These are phyloP conservation scores for Alaudala cheleensis DNA, from an alignment of 2,113 vertebrate genomes.

Conservation along the genomic window DNA sequence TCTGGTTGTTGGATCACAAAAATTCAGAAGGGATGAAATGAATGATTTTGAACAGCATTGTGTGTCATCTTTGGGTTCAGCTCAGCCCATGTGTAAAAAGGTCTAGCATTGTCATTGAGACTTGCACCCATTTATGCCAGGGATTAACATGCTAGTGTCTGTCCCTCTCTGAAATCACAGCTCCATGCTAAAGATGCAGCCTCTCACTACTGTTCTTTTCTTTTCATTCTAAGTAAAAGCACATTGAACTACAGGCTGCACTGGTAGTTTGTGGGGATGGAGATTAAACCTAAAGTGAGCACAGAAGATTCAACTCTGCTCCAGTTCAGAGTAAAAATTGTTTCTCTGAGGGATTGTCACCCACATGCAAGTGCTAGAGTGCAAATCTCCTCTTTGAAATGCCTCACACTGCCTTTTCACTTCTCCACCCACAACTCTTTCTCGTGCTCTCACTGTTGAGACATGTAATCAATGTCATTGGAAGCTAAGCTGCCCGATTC, in stretches of 20 bases:
- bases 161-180: background rate
- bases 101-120: slow-evolving; percentile 1
- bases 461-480: slow-evolving; percentile 32
- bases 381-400: slow-evolving; percentile 33
- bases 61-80: background rate
- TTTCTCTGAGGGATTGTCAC: slow-evolving; percentile 32
- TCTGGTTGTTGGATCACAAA: background rate
- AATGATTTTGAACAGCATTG: background rate
- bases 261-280: background rate
- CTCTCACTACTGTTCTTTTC: background rate
- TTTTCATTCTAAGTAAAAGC: background rate
- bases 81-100: background rate
- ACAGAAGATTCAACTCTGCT: background rate
- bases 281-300: background rate
- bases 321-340: background rate
- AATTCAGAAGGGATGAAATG: background rate
- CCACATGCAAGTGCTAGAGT: slow-evolving; percentile 4
- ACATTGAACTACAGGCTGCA: background rate
- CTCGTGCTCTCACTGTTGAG: slow-evolving; percentile 29
- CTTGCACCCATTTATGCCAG: background rate
- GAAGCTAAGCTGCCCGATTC: slow-evolving; percentile 49
- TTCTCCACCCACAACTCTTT: slow-evolving; percentile 41
- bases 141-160: background rate
- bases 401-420: slow-evolving; percentile 32
- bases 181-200: background rate